Evolutionary conservation across 1,140 invertebrate species (phyloP).

Genomic region (Pogonus chalceus): DNA sequence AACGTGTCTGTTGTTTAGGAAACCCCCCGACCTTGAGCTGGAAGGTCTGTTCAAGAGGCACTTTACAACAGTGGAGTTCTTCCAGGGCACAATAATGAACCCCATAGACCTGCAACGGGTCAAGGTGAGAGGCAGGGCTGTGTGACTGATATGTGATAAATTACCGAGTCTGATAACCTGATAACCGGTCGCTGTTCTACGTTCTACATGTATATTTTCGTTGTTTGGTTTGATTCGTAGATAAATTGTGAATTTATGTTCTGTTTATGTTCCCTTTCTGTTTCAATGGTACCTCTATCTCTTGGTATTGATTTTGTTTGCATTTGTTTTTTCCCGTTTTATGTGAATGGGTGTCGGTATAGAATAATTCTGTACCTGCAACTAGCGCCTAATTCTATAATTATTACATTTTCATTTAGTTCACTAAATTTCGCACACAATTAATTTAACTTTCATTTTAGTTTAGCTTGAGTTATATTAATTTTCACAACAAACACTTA

Average conservation of each 20-base stretch:
- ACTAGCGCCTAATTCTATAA: background rate
- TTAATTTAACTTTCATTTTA: background rate
- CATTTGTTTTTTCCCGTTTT: background rate
- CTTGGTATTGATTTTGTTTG: background rate
- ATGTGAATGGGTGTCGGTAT: background rate
- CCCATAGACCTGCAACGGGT: conserved; percentile 97
- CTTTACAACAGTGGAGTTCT: conserved; percentile 99
- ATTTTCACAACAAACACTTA: background rate
- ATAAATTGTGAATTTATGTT: background rate
- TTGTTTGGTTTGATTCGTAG: conserved; percentile 4
- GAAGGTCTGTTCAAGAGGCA: conserved; percentile 99
- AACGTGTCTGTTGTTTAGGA: conserved; percentile 55
- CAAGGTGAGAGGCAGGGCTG: conserved; percentile 65
- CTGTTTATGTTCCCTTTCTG: background rate
- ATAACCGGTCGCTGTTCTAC: background rate
- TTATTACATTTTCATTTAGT: background rate
- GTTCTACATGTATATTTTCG: background rate
- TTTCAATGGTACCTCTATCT: background rate
- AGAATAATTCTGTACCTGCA: background rate
- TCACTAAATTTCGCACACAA: background rate
- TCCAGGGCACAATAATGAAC: conserved; percentile 99
- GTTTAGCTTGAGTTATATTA: too few species aligned
- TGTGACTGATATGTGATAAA: background rate
- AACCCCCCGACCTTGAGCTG: conserved; percentile 92
- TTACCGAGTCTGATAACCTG: background rate